These are phyloP conservation scores for Globia sparganii DNA, from an alignment of 2,888 invertebrate genomes.

Conservation along the genomic window DNA sequence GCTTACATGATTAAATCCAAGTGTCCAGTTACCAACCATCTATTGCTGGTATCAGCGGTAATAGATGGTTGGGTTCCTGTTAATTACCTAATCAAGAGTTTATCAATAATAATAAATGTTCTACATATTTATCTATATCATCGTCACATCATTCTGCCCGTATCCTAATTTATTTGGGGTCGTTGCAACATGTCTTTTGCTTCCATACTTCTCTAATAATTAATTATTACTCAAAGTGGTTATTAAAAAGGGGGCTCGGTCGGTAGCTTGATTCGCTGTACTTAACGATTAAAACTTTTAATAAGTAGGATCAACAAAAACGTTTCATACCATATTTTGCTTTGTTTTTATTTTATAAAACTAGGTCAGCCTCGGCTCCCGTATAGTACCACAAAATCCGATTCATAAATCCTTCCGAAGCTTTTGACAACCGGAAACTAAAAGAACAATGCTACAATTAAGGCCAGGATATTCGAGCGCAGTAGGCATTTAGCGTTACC, in stretches of 20 bases:
- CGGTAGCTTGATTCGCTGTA: background rate
- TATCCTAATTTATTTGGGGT: background rate
- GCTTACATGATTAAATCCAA: background rate
- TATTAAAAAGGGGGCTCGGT: background rate
- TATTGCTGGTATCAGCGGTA: background rate
- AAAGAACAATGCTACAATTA: slow-evolving; percentile 73
- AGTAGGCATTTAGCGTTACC: too few species aligned
- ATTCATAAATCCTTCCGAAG: slow-evolving; percentile 54
- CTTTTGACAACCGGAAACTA: slow-evolving; percentile 69
- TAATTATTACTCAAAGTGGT: background rate
- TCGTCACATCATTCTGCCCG: background rate
- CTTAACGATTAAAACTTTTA: too few species aligned
- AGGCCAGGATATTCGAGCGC: too few species aligned
- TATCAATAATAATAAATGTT: background rate
- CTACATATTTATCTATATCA: background rate
- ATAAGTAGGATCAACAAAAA: background rate
- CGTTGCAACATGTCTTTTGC: background rate
- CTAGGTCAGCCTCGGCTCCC: background rate
- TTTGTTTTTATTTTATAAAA: too few species aligned
- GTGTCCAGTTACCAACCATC: background rate
- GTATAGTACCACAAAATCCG: slow-evolving; percentile 20
- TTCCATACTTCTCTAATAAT: background rate
- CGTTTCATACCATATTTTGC: too few species aligned
- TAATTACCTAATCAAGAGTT: background rate
- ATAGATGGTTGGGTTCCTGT: background rate